phyloP scores from a whole-genome alignment of 2,113 vertebrate genomes.

The Austrofundulus limnaeus region DNA sequence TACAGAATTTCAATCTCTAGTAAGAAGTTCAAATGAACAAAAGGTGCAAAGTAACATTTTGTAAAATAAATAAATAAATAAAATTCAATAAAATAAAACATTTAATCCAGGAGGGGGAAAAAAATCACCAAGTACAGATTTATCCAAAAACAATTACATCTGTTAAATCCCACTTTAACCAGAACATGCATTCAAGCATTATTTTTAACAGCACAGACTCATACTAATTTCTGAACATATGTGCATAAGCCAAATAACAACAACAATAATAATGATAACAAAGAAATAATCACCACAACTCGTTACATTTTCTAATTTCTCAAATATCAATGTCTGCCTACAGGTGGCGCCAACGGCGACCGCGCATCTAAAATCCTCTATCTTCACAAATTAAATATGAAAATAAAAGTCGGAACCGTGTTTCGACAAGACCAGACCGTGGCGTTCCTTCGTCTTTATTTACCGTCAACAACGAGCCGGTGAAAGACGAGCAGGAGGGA shows the following conservation, averaged over 20 bases:
- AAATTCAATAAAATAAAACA: too few species aligned
- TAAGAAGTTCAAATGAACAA: conserved; percentile 31
- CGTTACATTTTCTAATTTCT: conserved; percentile 77
- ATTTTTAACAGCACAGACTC: background rate
- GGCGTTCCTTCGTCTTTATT: background rate
- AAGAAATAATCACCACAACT: too few species aligned
- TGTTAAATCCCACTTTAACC: background rate
- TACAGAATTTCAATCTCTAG: conserved; percentile 43
- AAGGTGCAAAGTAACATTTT: conserved; percentile 14
- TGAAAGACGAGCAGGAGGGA: background rate
- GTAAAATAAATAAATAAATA: background rate
- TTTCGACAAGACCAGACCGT: conserved; percentile 34
- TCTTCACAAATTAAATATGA: conserved; percentile 36
- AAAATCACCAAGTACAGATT: background rate
- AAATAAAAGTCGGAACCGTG: conserved; percentile 58
- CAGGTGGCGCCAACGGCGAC: conserved; percentile 87
- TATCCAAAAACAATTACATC: background rate
- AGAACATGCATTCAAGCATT: background rate
- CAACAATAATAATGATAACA: too few species aligned
- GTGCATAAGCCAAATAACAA: conserved; percentile 11
- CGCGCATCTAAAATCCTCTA: conserved; percentile 56
- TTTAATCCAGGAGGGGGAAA: background rate
- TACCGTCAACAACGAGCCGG: background rate
- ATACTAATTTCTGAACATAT: background rate
- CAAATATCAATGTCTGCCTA: conserved; percentile 78